Conservation (phyloP, 2,888 invertebrate species). For the Schrankia costaestrigalis region DNA sequence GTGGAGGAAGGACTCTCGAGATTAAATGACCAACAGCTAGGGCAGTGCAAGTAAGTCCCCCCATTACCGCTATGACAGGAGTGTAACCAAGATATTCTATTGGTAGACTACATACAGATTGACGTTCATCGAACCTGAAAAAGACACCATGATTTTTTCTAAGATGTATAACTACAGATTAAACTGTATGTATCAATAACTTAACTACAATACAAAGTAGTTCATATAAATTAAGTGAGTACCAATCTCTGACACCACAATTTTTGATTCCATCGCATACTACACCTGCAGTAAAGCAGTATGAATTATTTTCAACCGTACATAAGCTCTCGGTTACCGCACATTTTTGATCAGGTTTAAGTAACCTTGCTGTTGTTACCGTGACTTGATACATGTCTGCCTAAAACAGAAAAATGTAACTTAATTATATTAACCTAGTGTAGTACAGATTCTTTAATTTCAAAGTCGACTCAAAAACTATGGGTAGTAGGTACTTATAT, state of each 20-base stretch:
- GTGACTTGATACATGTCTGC: conserved; percentile 64
- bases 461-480: too few species aligned
- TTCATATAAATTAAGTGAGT: conserved; percentile 2
- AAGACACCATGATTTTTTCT: not conserved
- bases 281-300: too few species aligned
- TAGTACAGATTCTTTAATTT: too few species aligned
- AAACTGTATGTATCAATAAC: too few species aligned
- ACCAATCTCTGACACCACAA: conserved; percentile 68
- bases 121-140: conserved; percentile 57
- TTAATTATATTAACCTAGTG: not conserved
- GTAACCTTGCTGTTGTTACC: conserved; percentile 50
- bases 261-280: conserved; percentile 72
- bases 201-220: too few species aligned
- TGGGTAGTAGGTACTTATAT: too few species aligned
- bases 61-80: conserved; percentile 49
- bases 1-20: conserved; percentile 52
- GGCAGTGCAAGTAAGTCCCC: conserved; percentile 42
- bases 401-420: conserved; percentile 38
- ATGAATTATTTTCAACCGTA: too few species aligned
- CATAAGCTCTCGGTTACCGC: too few species aligned
- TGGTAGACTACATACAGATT: conserved; percentile 45
- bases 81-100: conserved; percentile 45
- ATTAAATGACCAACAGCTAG: conserved; percentile 53
- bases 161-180: not conserved
- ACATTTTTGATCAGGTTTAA: conserved; percentile 36